Base-by-base conservation (phyloP, 1,140 invertebrate genomes). In the Charaxes varanes region DNA sequence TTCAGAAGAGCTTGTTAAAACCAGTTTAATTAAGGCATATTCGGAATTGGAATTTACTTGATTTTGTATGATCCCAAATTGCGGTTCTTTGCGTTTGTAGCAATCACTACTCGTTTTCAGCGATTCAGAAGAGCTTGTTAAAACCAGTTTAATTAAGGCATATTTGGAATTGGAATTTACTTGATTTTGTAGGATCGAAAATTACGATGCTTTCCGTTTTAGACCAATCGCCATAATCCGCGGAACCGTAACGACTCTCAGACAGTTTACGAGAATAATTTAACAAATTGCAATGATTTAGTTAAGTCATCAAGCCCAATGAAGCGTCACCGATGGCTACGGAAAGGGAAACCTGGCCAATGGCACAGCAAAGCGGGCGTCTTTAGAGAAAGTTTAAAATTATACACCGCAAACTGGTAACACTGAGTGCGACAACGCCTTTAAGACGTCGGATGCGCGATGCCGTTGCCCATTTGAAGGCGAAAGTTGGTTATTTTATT, bases 371-470 rank as follows among this genome's bases (percentile, higher is more conserved):
- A 14, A 48, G 43, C 42, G 33, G 53, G 48, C 49, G 50, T 61
- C 53, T 62, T 61, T 61, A 65, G 74, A 69, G 70, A 79, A 79
- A 79, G 74, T 79, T 74, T 68, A 63, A 76, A 74, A 79, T 76
- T 79, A 72, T 70, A 71, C 64, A 57, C 65, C 53, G 58, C 55
- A 62, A 74, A 74, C 63, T 68, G 52, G 69, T 62, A 73, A 63
- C 60, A 62, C 33, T 74, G 57, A 67, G 41, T 45, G 53, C 43
- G 56, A 62, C 57, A 59, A 58, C 43, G 41, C 7, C 32, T 27
- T 30, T 38, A 32, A 28, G 33, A 18, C 19, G 15, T 33, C 31
- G 43, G 28, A 38, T 33, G 30, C 19, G 12, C 31, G 24, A 2
- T 38, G 35, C 34, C 1, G 28, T 16, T 21, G 35, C 28, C 18